A percentile compares a stretch with the other conserved stretches of the same genome.
Evolutionary conservation across 2,888 invertebrate genomes (phyloP).

Genomic region (Lochmaea crataegi): DNA sequence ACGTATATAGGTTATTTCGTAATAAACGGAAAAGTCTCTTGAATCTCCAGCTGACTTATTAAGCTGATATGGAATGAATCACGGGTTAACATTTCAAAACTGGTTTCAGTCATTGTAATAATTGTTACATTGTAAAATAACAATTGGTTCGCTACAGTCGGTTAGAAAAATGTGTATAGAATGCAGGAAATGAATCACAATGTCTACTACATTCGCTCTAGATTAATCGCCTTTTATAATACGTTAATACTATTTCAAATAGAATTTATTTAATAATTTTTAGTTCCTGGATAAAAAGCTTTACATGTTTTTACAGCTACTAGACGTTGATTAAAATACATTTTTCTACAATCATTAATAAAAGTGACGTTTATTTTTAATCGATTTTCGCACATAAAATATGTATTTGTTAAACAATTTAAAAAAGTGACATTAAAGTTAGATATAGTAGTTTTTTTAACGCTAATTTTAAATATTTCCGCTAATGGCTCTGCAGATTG

Average conservation of each 20-base stretch:
- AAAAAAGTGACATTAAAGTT: no score
- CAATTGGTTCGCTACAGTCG: background rate
- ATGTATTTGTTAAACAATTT: no score
- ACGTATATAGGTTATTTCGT: background rate
- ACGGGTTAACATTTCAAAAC: background rate
- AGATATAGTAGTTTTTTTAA: no score
- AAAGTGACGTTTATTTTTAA: no score
- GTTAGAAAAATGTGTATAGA: slow-evolving; percentile 1
- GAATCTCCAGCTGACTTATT: background rate
- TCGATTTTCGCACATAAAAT: no score
- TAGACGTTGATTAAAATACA: no score
- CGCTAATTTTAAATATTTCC: no score
- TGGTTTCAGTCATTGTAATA: background rate
- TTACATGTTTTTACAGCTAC: no score
- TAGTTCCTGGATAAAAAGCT: no score
- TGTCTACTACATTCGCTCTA: background rate
- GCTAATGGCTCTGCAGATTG: no score
- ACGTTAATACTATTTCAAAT: background rate
- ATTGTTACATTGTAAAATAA: slow-evolving; percentile 1
- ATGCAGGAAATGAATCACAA: slow-evolving; percentile 5
- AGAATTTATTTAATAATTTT: no score
- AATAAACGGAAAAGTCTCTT: background rate
- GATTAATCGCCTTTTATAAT: background rate
- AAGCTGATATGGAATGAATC: background rate
- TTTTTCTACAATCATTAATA: no score